phyloP scores from a whole-genome alignment of 2,113 vertebrate species.

The Aleadryas rufinucha region DNA sequence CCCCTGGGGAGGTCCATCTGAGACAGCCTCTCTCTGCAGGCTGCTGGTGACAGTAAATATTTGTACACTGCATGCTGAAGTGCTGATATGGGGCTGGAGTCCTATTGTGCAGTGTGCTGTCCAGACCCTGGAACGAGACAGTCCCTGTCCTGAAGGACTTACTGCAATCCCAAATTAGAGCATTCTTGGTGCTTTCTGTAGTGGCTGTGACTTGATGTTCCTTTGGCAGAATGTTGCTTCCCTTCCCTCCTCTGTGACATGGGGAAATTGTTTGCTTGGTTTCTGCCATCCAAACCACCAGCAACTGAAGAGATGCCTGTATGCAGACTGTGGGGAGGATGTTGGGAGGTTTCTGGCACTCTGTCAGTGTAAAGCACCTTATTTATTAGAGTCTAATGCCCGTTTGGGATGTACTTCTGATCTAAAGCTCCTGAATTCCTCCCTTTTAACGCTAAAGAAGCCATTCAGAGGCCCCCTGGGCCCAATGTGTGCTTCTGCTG shows the following conservation, averaged over 20 bases:
- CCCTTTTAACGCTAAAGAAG: neutral
- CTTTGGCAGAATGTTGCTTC: neutral
- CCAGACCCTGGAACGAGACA: neutral
- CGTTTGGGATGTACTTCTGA: neutral
- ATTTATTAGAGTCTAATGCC: slow-evolving; percentile 23
- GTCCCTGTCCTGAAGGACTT: neutral
- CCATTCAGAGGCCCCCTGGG: slow-evolving; percentile 21
- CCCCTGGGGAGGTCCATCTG: neutral
- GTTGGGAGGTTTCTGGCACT: slow-evolving; percentile 31
- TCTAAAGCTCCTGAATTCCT: slow-evolving; percentile 8
- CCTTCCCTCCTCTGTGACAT: neutral
- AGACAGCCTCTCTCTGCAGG: neutral
- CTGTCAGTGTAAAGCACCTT: neutral
- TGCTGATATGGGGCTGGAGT: neutral
- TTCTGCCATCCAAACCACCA: neutral
- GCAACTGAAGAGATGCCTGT: neutral
- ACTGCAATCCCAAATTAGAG: neutral
- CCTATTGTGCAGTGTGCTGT: neutral
- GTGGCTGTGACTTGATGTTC: neutral
- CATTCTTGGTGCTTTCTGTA: neutral
- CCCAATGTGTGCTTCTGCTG: neutral
- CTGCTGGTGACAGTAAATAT: neutral
- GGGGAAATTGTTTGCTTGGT: neutral
- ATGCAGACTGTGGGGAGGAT: neutral
- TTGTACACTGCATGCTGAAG: neutral